phyloP scores from a whole-genome alignment of 2,888 invertebrate genomes.

The Macaria notata region DNA sequence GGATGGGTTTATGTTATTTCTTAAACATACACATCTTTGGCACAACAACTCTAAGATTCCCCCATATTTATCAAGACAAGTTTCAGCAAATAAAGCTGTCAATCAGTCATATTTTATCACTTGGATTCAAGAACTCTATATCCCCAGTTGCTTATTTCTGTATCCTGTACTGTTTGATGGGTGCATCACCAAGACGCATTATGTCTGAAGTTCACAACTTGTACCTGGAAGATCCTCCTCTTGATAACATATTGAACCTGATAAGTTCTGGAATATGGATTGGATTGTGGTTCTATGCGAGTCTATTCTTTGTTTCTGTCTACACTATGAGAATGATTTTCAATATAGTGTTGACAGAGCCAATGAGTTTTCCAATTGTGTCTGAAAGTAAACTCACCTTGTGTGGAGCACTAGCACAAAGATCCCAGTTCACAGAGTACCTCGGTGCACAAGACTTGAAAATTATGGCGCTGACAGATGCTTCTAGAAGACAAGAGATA shows the following conservation, averaged over 20 bases:
- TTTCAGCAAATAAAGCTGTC: conserved; percentile 85
- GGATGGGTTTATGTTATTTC: conserved; percentile 84
- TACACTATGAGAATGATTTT: conserved; percentile 87
- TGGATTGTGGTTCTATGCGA: conserved; percentile 86
- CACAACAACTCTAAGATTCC: conserved; percentile 83
- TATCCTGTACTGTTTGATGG: conserved; percentile 83
- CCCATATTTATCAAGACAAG: conserved; percentile 87
- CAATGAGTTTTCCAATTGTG: conserved; percentile 84
- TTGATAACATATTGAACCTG: conserved; percentile 74
- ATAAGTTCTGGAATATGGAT: conserved; percentile 78
- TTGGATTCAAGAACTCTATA: conserved; percentile 82
- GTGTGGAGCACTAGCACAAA: conserved; percentile 83
- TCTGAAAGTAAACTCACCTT: conserved; percentile 77
- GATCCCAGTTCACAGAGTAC: conserved; percentile 87
- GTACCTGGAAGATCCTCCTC: conserved; percentile 75
- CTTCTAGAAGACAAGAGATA: conserved; percentile 82
- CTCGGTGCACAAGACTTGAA: conserved; percentile 89
- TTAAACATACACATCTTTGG: conserved; percentile 80
- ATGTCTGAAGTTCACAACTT: conserved; percentile 80
- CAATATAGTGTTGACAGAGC: conserved; percentile 87
- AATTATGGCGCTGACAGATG: conserved; percentile 84
- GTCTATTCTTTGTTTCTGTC: conserved; percentile 86
- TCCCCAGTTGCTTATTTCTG: conserved; percentile 84
- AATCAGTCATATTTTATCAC: conserved; percentile 79
- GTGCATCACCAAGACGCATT: conserved; percentile 75